Conservation (phyloP, 2,797 vertebrate genomes). For the Oceanodroma leucorhoa region DNA sequence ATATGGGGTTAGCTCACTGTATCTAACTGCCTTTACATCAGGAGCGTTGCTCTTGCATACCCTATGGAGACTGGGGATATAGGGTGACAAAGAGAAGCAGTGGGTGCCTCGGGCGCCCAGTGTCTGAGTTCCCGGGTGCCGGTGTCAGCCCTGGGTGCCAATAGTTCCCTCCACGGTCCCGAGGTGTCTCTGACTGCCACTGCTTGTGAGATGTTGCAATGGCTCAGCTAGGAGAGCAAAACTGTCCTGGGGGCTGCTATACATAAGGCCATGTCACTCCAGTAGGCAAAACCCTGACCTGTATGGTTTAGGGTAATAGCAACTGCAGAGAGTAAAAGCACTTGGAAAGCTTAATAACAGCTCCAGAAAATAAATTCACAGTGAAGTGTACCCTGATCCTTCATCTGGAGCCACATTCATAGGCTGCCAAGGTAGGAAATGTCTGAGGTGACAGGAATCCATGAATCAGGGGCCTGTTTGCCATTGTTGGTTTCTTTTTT, state of each 20-base stretch:
- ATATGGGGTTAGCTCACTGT: background rate
- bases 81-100: background rate
- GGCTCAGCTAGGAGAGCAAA: background rate
- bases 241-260: background rate
- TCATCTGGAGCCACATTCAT: background rate
- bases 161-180: background rate
- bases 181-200: background rate
- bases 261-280: background rate
- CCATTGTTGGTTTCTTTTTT: background rate
- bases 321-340: background rate
- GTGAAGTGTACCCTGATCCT: background rate
- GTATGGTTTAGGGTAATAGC: background rate
- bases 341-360: background rate
- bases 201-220: background rate
- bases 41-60: background rate
- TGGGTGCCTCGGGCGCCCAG: accelerated
- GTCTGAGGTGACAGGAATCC: background rate
- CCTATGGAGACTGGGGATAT: accelerated
- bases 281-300: background rate
- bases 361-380: background rate
- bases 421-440: conserved; percentile 16
- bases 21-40: background rate
- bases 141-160: background rate
- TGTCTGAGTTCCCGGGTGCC: background rate
- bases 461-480: background rate